These are phyloP conservation scores for Aramus guarauna DNA, from an alignment of 2,113 vertebrate genomes.

Conservation along the genomic window DNA sequence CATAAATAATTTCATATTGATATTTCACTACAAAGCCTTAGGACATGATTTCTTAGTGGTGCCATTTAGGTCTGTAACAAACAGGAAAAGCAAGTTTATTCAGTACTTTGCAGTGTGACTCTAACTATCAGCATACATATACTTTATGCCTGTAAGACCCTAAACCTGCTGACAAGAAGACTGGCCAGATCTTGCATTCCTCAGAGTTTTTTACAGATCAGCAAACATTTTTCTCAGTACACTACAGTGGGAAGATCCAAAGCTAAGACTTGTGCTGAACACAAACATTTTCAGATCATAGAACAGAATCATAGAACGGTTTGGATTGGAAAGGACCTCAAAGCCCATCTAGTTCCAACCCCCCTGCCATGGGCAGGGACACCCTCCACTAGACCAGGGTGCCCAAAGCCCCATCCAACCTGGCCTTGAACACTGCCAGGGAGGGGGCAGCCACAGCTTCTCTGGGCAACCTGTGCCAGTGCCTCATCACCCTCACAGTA, in stretches of 20 bases:
- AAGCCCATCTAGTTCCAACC: no score
- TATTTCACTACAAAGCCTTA: neutral
- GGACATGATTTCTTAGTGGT: neutral
- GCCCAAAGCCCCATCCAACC: no score
- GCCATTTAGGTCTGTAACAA: neutral
- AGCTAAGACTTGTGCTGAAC: neutral
- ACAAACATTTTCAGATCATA: neutral
- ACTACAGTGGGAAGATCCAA: neutral
- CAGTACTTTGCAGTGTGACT: neutral
- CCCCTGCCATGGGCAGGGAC: no score
- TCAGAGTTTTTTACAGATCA: neutral
- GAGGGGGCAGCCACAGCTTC: no score
- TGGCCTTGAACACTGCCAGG: no score
- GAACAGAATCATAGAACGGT: no score
- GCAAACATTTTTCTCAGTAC: neutral
- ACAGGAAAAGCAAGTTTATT: neutral
- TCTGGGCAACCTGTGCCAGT: no score
- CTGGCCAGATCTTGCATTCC: neutral
- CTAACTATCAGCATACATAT: neutral
- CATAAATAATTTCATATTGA: neutral
- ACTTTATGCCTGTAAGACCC: neutral
- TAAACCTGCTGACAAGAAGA: neutral
- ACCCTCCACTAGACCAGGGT: no score
- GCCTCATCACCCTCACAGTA: no score
- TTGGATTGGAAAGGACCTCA: no score